These are phyloP conservation scores for Cydia fagiglandana DNA, from an alignment of 1,140 invertebrate species.

Conservation along the genomic window DNA sequence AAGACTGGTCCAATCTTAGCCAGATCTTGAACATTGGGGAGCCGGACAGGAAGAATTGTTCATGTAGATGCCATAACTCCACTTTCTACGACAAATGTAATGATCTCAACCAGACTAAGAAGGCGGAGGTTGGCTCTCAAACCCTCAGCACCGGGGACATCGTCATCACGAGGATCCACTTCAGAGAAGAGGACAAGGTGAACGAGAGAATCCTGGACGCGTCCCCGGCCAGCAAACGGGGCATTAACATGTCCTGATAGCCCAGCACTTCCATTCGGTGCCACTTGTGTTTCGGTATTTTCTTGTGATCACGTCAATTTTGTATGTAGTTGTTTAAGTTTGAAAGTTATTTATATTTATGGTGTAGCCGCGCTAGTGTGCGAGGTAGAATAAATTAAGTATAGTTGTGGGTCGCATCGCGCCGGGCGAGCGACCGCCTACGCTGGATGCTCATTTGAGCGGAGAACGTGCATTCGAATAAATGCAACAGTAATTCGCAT, in stretches of 20 bases:
- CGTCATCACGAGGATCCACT: conserved; percentile 94
- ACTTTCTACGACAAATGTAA: conserved; percentile 69
- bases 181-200: conserved; percentile 84
- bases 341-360: conserved; percentile 45
- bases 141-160: conserved; percentile 96
- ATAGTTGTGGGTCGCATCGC: conserved; percentile 51
- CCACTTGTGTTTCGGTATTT: conserved; percentile 65
- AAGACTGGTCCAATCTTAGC: conserved; percentile 74
- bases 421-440: conserved; percentile 57
- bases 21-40: conserved; percentile 73
- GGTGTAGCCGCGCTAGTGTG: conserved; percentile 59
- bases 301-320: conserved; percentile 68
- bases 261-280: conserved; percentile 67
- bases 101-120: conserved; percentile 74
- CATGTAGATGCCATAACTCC: conserved; percentile 79
- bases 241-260: conserved; percentile 72
- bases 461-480: conserved; percentile 67
- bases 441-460: conserved; percentile 73
- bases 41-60: conserved; percentile 73
- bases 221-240: conserved; percentile 69
- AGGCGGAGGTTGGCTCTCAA: conserved; percentile 83
- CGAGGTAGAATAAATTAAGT: conserved; percentile 66
- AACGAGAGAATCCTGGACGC: conserved; percentile 79
- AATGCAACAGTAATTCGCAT: conserved; percentile 70
- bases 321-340: conserved; percentile 62